Conservation (phyloP, 1,140 invertebrate species). For the Drosophila ohnishii region DNA sequence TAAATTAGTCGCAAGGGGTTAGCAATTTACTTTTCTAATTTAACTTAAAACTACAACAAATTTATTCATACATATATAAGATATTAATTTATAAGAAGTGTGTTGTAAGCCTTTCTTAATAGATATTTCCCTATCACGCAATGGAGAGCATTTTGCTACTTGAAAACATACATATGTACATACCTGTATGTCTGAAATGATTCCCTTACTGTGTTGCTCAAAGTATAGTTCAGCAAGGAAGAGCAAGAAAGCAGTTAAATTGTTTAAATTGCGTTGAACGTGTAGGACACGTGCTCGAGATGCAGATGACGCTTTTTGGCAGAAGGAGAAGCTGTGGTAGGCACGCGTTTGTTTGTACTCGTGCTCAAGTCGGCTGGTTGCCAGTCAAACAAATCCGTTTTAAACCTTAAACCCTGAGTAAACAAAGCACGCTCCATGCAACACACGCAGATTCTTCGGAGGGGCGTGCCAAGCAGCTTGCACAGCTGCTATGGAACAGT, state of each 20-base stretch:
- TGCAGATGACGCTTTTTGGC: background rate
- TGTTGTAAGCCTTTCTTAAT: no score
- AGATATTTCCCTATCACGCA: no score
- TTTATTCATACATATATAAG: no score
- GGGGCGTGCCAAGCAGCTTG: constrained; percentile 51
- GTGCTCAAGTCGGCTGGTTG: constrained; percentile 68
- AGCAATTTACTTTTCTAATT: no score
- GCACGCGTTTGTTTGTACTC: constrained; percentile 32
- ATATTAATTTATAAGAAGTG: no score
- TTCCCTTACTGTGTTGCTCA: background rate
- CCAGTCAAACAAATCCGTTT: constrained; percentile 75
- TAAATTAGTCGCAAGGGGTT: no score
- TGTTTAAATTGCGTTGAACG: constrained; percentile 66
- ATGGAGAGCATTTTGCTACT: no score
- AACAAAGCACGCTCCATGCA: constrained; percentile 48
- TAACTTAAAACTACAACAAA: no score
- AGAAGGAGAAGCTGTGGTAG: background rate
- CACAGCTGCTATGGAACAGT: constrained; percentile 29
- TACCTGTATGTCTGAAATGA: no score
- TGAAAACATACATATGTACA: no score
- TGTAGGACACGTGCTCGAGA: constrained; percentile 61
- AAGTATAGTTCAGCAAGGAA: background rate
- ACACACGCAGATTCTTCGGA: constrained; percentile 24
- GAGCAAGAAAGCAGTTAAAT: constrained; percentile 54
- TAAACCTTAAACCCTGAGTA: constrained; percentile 70